Percentiles rank a stretch among this genome's conserved stretches.
These are phyloP conservation scores for Leptopilina boulardi DNA, from an alignment of 1,140 invertebrate species.

Conservation along the genomic window DNA sequence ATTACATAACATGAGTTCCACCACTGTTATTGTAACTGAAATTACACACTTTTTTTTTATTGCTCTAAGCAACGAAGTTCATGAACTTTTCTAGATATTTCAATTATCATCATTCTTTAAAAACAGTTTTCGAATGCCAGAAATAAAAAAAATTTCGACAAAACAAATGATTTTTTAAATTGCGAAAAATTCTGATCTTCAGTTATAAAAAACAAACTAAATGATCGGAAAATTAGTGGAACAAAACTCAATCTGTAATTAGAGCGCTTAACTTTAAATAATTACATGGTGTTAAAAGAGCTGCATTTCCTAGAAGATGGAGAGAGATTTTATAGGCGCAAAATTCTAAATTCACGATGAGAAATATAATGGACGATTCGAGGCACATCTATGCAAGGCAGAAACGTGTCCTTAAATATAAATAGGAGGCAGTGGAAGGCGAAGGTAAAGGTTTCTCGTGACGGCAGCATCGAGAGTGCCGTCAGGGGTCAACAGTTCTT, in stretches of 20 bases:
- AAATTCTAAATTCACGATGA: conserved; percentile 11
- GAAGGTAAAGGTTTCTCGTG: conserved; percentile 31
- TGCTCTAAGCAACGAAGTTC: conserved; percentile 40
- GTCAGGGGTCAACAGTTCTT: conserved; percentile 19
- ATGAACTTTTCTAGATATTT: conserved; percentile 8
- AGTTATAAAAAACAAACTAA: neutral
- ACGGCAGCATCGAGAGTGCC: neutral
- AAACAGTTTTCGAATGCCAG: no score
- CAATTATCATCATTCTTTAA: no score
- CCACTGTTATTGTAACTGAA: conserved; percentile 30
- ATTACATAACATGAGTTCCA: conserved; percentile 48
- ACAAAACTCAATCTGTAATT: conserved; percentile 50
- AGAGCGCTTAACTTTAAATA: conserved; percentile 1
- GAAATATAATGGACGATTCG: neutral
- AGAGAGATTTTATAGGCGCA: neutral
- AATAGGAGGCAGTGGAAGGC: conserved; percentile 27
- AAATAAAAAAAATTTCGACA: no score
- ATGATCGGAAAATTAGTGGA: neutral
- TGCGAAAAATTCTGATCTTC: neutral
- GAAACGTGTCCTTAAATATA: conserved; percentile 30
- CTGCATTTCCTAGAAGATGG: neutral
- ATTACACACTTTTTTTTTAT: conserved; percentile 1
- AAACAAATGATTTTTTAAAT: neutral
- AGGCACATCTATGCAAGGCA: neutral
- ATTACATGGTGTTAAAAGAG: neutral